Conservation (phyloP, 2,797 vertebrate genomes). For the Acanthurus tractus region DNA sequence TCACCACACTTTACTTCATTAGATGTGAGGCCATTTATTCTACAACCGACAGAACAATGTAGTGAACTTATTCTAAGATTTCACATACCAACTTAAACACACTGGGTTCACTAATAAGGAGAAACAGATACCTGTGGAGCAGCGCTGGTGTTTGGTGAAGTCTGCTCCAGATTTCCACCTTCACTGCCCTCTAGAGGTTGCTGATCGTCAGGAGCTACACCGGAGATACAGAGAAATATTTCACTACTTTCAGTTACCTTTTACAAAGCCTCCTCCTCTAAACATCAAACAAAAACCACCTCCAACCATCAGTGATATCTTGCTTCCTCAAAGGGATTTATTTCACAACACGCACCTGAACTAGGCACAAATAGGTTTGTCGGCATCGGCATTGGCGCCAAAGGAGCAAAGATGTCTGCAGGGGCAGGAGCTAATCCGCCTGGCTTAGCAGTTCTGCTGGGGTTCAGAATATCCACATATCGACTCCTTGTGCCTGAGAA, state of each 20-base stretch:
- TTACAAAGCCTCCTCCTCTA: neutral
- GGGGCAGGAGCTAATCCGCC: slow-evolving; percentile 83
- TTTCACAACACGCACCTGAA: slow-evolving; percentile 72
- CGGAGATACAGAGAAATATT: neutral
- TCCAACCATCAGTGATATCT: neutral
- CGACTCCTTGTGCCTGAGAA: slow-evolving; percentile 87
- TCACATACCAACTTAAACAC: neutral
- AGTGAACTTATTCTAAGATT: too few relatives aligned
- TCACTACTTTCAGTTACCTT: neutral
- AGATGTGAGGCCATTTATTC: too few relatives aligned
- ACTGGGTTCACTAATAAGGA: neutral
- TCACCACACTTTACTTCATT: too few relatives aligned
- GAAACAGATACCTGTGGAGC: slow-evolving; percentile 71
- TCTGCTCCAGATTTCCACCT: slow-evolving; percentile 74
- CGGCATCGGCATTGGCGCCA: slow-evolving; percentile 94
- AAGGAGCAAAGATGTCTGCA: slow-evolving; percentile 92
- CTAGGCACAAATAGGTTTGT: slow-evolving; percentile 88
- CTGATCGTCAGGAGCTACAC: slow-evolving; percentile 86
- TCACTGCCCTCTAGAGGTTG: slow-evolving; percentile 88
- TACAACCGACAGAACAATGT: too few relatives aligned
- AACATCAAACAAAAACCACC: neutral
- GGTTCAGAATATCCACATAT: slow-evolving; percentile 96
- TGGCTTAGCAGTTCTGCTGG: slow-evolving; percentile 81
- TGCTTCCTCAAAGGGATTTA: neutral
- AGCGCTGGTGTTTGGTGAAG: slow-evolving; percentile 70